Evolutionary conservation across 2,113 vertebrate genomes (phyloP).

Genomic region (Struthio camelus): DNA sequence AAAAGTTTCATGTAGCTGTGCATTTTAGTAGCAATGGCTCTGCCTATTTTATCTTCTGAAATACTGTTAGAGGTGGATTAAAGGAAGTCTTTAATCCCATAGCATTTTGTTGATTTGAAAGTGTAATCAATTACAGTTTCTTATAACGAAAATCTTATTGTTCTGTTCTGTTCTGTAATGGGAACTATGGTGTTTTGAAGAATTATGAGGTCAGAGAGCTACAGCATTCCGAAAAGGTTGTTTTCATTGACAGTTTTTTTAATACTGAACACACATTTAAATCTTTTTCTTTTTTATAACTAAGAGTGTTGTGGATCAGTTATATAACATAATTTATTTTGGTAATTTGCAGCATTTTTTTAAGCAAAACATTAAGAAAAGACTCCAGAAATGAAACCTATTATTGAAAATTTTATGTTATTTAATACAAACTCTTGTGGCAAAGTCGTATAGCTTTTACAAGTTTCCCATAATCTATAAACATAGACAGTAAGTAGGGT

Average conservation of each 20-base stretch:
- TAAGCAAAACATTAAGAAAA: constrained; percentile 35
- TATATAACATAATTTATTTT: constrained; percentile 21
- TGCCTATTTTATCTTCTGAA: constrained; percentile 15
- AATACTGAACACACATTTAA: constrained; percentile 33
- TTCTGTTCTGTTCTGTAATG: not conserved
- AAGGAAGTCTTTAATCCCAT: constrained; percentile 24
- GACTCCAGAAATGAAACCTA: constrained; percentile 7
- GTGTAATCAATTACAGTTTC: constrained; percentile 40
- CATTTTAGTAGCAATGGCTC: constrained; percentile 1
- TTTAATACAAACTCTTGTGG: not conserved
- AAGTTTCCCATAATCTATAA: constrained; percentile 1
- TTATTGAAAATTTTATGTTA: not conserved
- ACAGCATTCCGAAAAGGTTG: not conserved
- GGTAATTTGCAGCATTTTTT: not conserved
- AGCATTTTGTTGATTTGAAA: constrained; percentile 59
- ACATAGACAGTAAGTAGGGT: not conserved
- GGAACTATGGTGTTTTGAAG: constrained; percentile 49
- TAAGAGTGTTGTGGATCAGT: constrained; percentile 38
- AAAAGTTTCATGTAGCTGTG: not conserved
- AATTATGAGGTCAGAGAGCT: constrained; percentile 52
- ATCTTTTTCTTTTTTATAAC: not conserved
- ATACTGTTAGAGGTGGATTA: constrained; percentile 42
- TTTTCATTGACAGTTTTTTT: constrained; percentile 55
- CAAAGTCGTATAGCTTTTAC: constrained; percentile 6
- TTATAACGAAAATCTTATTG: constrained; percentile 37